A percentile compares a stretch with the other conserved stretches of the same genome.
phyloP scores from a whole-genome alignment of 2,888 invertebrate species.

The Ennomos erosarius region DNA sequence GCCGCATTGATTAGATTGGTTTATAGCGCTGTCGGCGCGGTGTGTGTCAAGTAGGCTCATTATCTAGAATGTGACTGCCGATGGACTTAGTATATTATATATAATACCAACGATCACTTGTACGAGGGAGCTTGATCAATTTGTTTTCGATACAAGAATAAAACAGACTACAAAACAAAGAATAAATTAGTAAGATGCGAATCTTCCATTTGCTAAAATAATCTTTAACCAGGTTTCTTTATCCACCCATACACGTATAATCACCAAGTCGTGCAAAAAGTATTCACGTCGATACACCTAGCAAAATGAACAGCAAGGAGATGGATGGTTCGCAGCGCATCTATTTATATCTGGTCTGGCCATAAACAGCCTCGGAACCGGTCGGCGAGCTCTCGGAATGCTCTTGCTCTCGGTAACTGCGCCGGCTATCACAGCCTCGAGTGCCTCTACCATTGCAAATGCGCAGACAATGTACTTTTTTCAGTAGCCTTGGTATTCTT shows the following conservation, averaged over 20 bases:
- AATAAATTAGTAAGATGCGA: conserved; percentile 5
- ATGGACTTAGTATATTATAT: conserved; percentile 48
- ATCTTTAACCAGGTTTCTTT: conserved; percentile 3
- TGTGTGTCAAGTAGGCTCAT: conserved; percentile 58
- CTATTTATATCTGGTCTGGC: conserved; percentile 82
- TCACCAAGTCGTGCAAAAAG: conserved; percentile 34
- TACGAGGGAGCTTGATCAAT: conserved; percentile 53
- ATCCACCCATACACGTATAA: conserved; percentile 22
- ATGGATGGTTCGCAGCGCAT: conserved; percentile 76
- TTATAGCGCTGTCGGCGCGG: conserved; percentile 60
- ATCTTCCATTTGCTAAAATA: conserved; percentile 42
- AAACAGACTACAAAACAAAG: conserved; percentile 14
- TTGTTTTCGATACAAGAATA: conserved; percentile 44
- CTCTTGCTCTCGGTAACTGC: conserved; percentile 74
- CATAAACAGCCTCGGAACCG: conserved; percentile 80
- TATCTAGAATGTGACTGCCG: conserved; percentile 57
- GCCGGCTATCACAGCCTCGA: conserved; percentile 52
- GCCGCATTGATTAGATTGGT: conserved; percentile 63
- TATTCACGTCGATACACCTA: conserved; percentile 41
- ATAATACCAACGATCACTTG: conserved; percentile 54
- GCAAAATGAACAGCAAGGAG: conserved; percentile 70
- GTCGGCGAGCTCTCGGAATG: conserved; percentile 77
- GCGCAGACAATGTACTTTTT: conserved; percentile 71
- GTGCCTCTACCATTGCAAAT: conserved; percentile 62
- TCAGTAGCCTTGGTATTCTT: conserved; percentile 41